Evolutionary conservation across 2,888 invertebrate genomes (phyloP), one percentile per base, ranked within the genome.

Genomic region (Seira sanloemensis): DNA sequence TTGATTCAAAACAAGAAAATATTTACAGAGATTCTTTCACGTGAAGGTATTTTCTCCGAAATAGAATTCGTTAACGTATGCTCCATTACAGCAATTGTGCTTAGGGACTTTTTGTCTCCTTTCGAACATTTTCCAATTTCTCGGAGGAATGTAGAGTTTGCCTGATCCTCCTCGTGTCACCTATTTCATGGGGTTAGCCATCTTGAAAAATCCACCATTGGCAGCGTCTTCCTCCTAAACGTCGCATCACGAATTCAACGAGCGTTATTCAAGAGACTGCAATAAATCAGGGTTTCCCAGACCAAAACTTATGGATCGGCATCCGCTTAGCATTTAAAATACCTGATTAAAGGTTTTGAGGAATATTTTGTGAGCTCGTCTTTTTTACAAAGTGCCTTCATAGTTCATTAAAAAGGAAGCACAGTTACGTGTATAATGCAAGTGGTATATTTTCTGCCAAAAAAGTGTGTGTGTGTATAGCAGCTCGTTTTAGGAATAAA

Each of bases 341-440:
- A 1, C 62, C n/a, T 58, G 58, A 62, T 62, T 62, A 21, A 2
- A 9, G n/a, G 7, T 62, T 12, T 37, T 12, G 5, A 37, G 37
- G 12, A 37, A 9, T 23, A 2, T 62, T 62, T 62, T 23, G 12
- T 37, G 12, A 62, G 23, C 23, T 21, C 23, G 21, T 16, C 62
- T 62, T n/a, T 16, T 62, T n/a, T 12, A 7, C 37, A 37, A 12
- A 37, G 12, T 50, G 2, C n/a, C 21, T 23, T 62, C 21, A 2
- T 12, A 62, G 2, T 23, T 19, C n/a, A 62, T 1, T 1, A 62
- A 62, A 2, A 21, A 21, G 62, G 7, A 62, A 62, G 83, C 18
- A 78, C 77, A 83, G 73, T 83, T 83, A 83, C 83, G 83, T 78
- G 78, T 72, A 83, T 78, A 83, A 78, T 62, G 62, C 16, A 16